Evolutionary conservation across 2,888 invertebrate genomes (phyloP), one percentile per base, ranked within the genome.

Genomic region (Nymphalis c-album): DNA sequence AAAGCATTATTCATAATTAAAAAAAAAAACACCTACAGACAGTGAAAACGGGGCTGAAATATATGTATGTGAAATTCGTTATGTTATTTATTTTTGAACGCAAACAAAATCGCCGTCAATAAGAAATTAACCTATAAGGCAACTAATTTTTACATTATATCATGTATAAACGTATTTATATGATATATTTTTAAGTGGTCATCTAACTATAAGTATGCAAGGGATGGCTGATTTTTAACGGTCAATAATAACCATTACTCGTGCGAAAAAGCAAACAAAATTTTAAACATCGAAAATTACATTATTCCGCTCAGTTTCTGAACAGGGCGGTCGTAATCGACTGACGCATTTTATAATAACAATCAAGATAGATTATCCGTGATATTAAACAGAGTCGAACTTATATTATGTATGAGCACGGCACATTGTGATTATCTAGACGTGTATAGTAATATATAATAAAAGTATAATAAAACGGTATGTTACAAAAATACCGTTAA

Each of bases 221-320:
- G 69, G 57, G 64, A 68, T 68, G 57, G 74, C 40, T 72, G 72
- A 69, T 48, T 64, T 57, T 71, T 73, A 71, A 64, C 73, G 74
- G 76, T 68, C 71, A 61, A 67, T 57, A 40, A 40, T 40, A 57
- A 62, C 64, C 69, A 68, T 63, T 72, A 72, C 72, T 60, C 72
- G 67, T 64, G 67, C 63, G 60, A 74, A 73, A 78, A 80, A 78
- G 77, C 77, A 76, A 80, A 82, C 75, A 79, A 80, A 79, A 63
- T 66, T 61, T 73, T 72, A 77, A 77, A 74, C 74, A 74, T 77
- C 74, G 75, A 77, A 81, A 84, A 84, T 83, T 83, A 78, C 81
- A 80, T 84, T 81, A 80, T 80, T 79, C 77, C 73, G 73, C 66
- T 76, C 67, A 69, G 71, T 74, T 77, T 75, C 62, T 70, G 73